Evolutionary conservation across 2,113 vertebrate genomes (phyloP).

Genomic region (Menidia beryllina): DNA sequence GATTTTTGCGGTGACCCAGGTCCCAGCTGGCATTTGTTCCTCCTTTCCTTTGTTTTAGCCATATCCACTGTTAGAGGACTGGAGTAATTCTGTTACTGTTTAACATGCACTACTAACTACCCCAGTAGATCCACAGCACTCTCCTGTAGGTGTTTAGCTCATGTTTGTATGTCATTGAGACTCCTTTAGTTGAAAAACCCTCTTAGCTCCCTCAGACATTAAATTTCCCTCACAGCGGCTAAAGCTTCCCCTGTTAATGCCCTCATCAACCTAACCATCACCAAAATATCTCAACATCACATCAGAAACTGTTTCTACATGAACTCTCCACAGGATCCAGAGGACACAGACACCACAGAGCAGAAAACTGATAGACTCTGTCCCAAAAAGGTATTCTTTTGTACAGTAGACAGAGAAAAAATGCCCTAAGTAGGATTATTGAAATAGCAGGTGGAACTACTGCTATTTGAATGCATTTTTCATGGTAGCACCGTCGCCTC

Average conservation of each 20-base stretch:
- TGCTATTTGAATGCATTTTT: not conserved
- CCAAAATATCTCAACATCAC: constrained; percentile 10
- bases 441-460: not conserved
- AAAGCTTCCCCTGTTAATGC: constrained; percentile 2
- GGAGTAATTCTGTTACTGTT: not conserved
- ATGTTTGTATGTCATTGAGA: constrained; percentile 10
- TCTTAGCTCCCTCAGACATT: not conserved
- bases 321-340: constrained; percentile 63
- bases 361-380: constrained; percentile 50
- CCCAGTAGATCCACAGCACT: constrained; percentile 26
- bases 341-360: constrained; percentile 48
- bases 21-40: constrained; percentile 33
- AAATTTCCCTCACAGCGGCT: not conserved
- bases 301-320: constrained; percentile 49
- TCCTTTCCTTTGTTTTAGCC: constrained; percentile 4
- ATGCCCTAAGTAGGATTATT: not conserved
- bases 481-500: too few species aligned
- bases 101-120: constrained; percentile 17
- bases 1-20: constrained; percentile 31
- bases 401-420: constrained; percentile 15
- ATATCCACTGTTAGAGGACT: not conserved
- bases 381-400: constrained; percentile 58
- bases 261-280: not conserved
- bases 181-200: constrained; percentile 6
- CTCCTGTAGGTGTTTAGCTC: constrained; percentile 22